Percentiles rank a stretch among this genome's conserved stretches.
These are phyloP conservation scores for Talpa occidentalis DNA, from an alignment of 2,113 vertebrate genomes.

Conservation along the genomic window DNA sequence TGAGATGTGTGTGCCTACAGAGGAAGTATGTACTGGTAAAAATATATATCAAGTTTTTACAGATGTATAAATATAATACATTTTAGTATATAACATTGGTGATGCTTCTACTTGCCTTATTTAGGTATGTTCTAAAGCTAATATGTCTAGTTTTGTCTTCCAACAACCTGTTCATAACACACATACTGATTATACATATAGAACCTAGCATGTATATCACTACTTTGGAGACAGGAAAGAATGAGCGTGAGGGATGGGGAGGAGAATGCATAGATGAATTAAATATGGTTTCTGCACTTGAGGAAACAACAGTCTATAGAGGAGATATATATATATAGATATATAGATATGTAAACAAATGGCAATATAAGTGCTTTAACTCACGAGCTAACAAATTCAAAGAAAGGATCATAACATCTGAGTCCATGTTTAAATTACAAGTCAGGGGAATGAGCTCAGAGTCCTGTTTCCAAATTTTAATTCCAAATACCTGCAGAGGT, in stretches of 20 bases:
- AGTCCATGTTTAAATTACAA: not conserved
- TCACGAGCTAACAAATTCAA: not conserved
- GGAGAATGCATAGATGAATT: not conserved
- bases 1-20: not conserved
- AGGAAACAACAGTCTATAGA: not conserved
- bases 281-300: not conserved
- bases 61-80: not conserved
- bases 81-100: not conserved
- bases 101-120: not conserved
- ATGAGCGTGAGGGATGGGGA: not conserved
- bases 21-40: not conserved
- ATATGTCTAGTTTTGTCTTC: not conserved
- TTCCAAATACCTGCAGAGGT: conserved; percentile 16
- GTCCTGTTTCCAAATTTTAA: conserved; percentile 23
- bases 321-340: no score
- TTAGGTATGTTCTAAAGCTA: conserved; percentile 13
- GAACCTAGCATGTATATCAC: not conserved
- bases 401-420: not conserved
- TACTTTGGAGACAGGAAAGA: not conserved
- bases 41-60: conserved; percentile 5
- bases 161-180: not conserved
- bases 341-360: not conserved
- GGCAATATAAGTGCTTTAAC: not conserved
- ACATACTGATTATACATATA: not conserved
- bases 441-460: not conserved